phyloP scores from a whole-genome alignment of 1,140 invertebrate species.

The Pristionchus pacificus region DNA sequence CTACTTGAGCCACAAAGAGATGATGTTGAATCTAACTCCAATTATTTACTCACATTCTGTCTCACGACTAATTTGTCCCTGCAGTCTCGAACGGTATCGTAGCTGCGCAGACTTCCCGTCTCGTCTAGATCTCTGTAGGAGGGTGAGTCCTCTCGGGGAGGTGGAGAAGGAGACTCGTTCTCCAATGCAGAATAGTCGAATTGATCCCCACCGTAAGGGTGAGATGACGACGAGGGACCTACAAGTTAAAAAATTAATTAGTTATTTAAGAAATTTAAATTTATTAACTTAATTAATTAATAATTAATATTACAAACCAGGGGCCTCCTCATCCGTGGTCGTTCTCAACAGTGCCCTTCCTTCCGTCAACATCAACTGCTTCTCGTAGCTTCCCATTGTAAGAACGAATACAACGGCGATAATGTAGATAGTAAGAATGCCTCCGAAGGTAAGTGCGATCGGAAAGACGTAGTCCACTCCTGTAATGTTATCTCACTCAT shows the following conservation, averaged over 20 bases:
- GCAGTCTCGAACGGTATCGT: not conserved
- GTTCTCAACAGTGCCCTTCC: not conserved
- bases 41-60: not conserved
- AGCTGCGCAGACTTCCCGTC: not conserved
- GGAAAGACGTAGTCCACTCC: slow-evolving; percentile 10
- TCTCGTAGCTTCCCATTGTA: slow-evolving; percentile 60
- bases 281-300: slow-evolving; percentile 1
- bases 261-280: slow-evolving; percentile 1
- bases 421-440: slow-evolving; percentile 15
- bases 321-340: not conserved
- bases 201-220: no score
- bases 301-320: not conserved
- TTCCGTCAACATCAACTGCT: not conserved
- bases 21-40: no score
- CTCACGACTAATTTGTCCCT: not conserved
- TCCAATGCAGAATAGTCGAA: no score
- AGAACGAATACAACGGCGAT: slow-evolving; percentile 18
- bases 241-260: no score
- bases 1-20: no score
- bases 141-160: no score
- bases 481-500: no score
- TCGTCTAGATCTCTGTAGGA: not conserved
- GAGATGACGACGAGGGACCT: no score
- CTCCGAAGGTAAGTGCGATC: slow-evolving; percentile 6
- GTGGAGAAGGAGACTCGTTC: no score